Evolutionary conservation across 2,797 vertebrate genomes (phyloP).

Genomic region (Tamandua tetradactyla): DNA sequence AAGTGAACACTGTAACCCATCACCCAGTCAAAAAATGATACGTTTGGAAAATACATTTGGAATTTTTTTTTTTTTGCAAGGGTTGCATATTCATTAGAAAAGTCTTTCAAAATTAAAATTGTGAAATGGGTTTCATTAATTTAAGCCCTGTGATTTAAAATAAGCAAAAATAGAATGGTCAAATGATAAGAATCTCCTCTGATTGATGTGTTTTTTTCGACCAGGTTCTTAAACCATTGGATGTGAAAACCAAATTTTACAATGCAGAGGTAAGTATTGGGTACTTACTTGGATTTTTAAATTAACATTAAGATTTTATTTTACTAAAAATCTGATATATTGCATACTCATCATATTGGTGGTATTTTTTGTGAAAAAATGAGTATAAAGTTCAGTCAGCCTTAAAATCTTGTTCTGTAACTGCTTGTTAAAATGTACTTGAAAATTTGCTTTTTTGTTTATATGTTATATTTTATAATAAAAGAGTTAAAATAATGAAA

Average conservation of each 20-base stretch:
- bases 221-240: conserved; percentile 98
- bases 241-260: conserved; percentile 99
- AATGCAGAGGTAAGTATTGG: conserved; percentile 94
- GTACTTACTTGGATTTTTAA: conserved; percentile 36
- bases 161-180: conserved; percentile 12
- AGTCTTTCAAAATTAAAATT: conserved; percentile 48
- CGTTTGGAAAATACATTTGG: conserved; percentile 10
- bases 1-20: background rate
- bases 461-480: no score
- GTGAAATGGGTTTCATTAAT: conserved; percentile 28
- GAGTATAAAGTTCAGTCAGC: conserved; percentile 44
- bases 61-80: background rate
- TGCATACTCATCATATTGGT: no score
- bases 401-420: no score
- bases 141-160: conserved; percentile 49
- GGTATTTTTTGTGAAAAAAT: conserved; percentile 50
- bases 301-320: conserved; percentile 43
- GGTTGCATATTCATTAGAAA: background rate
- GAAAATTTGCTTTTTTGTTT: no score
- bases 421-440: no score
- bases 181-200: conserved; percentile 73
- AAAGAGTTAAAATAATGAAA: no score
- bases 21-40: conserved; percentile 11
- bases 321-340: conserved; percentile 46
- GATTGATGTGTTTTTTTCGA: conserved; percentile 89